These are phyloP conservation scores for Myotis vivesi DNA, from an alignment of 2,797 vertebrate species.

Conservation along the genomic window DNA sequence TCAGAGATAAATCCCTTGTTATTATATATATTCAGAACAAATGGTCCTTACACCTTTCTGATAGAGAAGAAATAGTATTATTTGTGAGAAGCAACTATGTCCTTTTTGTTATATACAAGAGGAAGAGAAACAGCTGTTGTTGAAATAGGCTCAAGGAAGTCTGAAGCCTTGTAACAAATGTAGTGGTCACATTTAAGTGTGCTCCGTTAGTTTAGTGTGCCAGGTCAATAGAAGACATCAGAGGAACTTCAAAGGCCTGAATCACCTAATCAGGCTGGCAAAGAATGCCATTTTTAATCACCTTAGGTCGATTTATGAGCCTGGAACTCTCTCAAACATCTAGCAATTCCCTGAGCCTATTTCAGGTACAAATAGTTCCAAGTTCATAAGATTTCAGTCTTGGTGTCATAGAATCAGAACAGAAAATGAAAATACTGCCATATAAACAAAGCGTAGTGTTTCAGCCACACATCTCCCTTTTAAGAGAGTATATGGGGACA, in stretches of 20 bases:
- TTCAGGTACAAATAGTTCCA: slow-evolving; percentile 83
- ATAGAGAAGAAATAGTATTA: slow-evolving; percentile 21
- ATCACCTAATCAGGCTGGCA: slow-evolving; percentile 71
- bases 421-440: slow-evolving; percentile 80
- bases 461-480: slow-evolving; percentile 73
- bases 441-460: slow-evolving; percentile 79
- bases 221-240: slow-evolving; percentile 77
- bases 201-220: slow-evolving; percentile 34
- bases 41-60: neutral
- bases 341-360: slow-evolving; percentile 77
- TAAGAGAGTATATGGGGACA: slow-evolving; percentile 68
- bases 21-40: neutral
- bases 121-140: slow-evolving; percentile 49
- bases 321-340: slow-evolving; percentile 77
- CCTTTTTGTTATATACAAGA: neutral
- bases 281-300: slow-evolving; percentile 77
- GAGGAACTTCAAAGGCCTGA: slow-evolving; percentile 68
- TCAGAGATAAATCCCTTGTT: neutral
- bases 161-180: slow-evolving; percentile 71
- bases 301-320: slow-evolving; percentile 76
- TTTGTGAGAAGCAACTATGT: slow-evolving; percentile 36
- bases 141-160: slow-evolving; percentile 43
- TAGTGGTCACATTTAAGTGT: slow-evolving; percentile 57
- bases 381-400: slow-evolving; percentile 71
- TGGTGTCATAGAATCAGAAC: slow-evolving; percentile 70